A percentile compares a stretch with the other conserved stretches of the same genome.
phyloP scores from a whole-genome alignment of 2,888 invertebrate genomes.

The Orchestes rusci region DNA sequence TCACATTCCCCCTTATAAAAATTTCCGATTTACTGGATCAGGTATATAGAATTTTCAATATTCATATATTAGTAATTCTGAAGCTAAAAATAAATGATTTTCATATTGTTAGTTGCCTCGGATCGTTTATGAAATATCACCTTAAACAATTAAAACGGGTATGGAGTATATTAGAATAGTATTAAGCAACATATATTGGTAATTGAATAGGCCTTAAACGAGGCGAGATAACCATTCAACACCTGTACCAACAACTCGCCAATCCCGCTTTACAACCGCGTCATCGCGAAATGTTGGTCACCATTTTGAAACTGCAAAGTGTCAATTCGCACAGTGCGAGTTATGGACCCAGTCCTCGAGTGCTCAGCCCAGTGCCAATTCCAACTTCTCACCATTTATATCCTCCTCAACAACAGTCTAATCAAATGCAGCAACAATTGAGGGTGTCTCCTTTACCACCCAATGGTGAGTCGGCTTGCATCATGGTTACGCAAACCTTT shows the following conservation, averaged over 20 bases:
- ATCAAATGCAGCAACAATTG: constrained; percentile 43
- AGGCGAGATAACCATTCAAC: constrained; percentile 69
- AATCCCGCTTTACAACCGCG: constrained; percentile 68
- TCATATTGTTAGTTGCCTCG: too few relatives aligned
- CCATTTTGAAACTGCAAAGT: constrained; percentile 54
- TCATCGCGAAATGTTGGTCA: constrained; percentile 63
- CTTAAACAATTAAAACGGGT: too few relatives aligned
- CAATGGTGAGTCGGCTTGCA: constrained; percentile 45
- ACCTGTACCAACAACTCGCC: constrained; percentile 67
- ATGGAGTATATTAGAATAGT: too few relatives aligned
- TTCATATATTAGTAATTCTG: too few relatives aligned
- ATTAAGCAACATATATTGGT: too few relatives aligned
- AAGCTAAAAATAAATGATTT: too few relatives aligned
- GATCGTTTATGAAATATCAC: too few relatives aligned
- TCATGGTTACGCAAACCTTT: too few relatives aligned
- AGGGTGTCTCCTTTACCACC: constrained; percentile 58
- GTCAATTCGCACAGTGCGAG: constrained; percentile 16
- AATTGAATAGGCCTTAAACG: constrained; percentile 56
- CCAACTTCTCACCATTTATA: constrained; percentile 45
- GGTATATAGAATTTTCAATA: too few relatives aligned
- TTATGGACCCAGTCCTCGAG: constrained; percentile 39
- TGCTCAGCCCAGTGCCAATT: constrained; percentile 41
- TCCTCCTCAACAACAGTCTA: constrained; percentile 41
- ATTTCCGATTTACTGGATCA: too few relatives aligned
- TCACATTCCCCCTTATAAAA: too few relatives aligned